Percentiles rank a stretch among this genome's conserved stretches.
Conservation (phyloP, 2,113 vertebrate species). For the Falcunculus frontatus region DNA sequence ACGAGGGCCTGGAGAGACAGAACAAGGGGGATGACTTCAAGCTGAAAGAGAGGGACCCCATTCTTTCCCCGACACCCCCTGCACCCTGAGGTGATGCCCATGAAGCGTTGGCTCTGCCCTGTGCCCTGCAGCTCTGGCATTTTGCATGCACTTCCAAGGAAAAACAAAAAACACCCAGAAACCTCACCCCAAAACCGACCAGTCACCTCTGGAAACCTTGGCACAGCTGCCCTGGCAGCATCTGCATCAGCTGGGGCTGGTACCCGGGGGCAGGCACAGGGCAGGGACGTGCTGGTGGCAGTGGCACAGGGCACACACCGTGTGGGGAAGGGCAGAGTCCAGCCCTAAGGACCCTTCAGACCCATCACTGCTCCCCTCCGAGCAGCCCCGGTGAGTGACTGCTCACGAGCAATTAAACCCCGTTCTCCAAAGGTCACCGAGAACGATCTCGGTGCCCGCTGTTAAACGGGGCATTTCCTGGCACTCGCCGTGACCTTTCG, state of each 20-base stretch:
- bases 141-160: rapidly evolving
- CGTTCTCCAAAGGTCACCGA: conserved; percentile 5
- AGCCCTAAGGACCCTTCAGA: background rate
- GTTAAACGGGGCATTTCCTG: background rate
- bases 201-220: background rate
- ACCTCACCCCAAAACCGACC: rapidly evolving
- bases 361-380: background rate
- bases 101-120: rapidly evolving
- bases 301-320: background rate
- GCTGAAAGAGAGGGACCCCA: no score
- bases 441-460: background rate
- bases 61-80: background rate
- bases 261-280: rapidly evolving
- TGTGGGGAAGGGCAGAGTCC: background rate
- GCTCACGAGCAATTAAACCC: background rate
- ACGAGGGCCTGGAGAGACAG: background rate
- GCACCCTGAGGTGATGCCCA: background rate
- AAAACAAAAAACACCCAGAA: background rate
- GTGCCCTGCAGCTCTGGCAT: rapidly evolving
- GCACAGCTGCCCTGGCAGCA: background rate
- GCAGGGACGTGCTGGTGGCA: background rate
- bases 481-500: background rate
- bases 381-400: background rate
- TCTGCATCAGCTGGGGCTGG: background rate
- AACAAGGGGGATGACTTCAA: background rate